A percentile compares a stretch with the other conserved stretches of the same genome.
These are phyloP conservation scores for Bucco capensis DNA, from an alignment of 2,113 vertebrate species.

Conservation along the genomic window DNA sequence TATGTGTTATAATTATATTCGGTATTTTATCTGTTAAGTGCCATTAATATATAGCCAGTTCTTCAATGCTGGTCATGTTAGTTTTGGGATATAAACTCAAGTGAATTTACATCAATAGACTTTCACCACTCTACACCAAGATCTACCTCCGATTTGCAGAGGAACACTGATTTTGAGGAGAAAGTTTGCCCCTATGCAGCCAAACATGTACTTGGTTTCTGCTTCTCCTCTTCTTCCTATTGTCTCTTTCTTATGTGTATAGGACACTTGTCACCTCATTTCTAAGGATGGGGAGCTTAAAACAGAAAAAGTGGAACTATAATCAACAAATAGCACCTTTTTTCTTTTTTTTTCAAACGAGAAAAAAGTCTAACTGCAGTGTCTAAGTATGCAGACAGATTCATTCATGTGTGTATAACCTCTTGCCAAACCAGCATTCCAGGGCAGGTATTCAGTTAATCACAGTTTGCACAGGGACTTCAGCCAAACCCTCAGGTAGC, in stretches of 20 bases:
- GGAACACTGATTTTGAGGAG: neutral
- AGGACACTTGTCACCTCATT: neutral
- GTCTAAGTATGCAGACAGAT: conserved; percentile 66
- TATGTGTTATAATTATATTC: neutral
- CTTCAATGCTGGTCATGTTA: neutral
- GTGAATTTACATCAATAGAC: neutral
- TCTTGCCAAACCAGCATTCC: conserved; percentile 81
- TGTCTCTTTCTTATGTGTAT: neutral
- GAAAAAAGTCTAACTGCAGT: conserved; percentile 45
- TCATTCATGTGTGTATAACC: conserved; percentile 57
- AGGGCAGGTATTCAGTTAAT: conserved; percentile 80
- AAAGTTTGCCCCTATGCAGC: neutral
- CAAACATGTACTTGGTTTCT: neutral
- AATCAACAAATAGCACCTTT: neutral
- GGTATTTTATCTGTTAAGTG: neutral
- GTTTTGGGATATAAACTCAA: neutral
- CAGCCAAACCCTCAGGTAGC: conserved; percentile 76
- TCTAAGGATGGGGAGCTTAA: neutral
- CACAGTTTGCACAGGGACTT: conserved; percentile 66
- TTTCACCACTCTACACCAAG: neutral
- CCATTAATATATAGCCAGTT: neutral
- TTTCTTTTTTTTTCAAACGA: neutral
- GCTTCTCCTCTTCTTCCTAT: neutral
- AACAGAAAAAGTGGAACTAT: neutral
- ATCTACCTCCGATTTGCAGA: neutral